phyloP scores from a whole-genome alignment of 2,888 invertebrate genomes.

The Callimorpha dominula region DNA sequence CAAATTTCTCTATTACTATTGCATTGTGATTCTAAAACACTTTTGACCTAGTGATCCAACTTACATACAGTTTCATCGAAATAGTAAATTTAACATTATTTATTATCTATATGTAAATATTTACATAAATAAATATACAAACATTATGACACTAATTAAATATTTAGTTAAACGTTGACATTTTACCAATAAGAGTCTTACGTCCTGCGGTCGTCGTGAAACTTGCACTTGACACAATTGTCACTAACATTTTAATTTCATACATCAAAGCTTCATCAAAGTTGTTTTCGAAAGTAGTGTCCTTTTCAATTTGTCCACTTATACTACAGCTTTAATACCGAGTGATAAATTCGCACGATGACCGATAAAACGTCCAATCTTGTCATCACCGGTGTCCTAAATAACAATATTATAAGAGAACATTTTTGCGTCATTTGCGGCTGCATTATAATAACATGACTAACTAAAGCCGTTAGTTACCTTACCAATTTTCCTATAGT shows the following conservation, averaged over 20 bases:
- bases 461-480: slow-evolving; percentile 41
- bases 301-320: slow-evolving; percentile 38
- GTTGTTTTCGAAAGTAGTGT: slow-evolving; percentile 13
- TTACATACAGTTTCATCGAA: slow-evolving; percentile 36
- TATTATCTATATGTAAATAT: slow-evolving; percentile 42
- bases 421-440: slow-evolving; percentile 54
- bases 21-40: slow-evolving; percentile 33
- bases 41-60: slow-evolving; percentile 30
- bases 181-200: slow-evolving; percentile 54
- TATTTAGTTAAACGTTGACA: slow-evolving; percentile 41
- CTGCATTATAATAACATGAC: slow-evolving; percentile 54
- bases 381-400: slow-evolving; percentile 55
- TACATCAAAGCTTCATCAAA: slow-evolving; percentile 22
- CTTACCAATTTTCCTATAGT: slow-evolving; percentile 43
- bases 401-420: slow-evolving; percentile 59
- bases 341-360: slow-evolving; percentile 42
- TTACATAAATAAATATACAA: slow-evolving; percentile 36
- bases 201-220: slow-evolving; percentile 47
- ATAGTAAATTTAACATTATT: slow-evolving; percentile 51
- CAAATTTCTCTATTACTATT: slow-evolving; percentile 28
- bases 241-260: slow-evolving; percentile 37
- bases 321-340: slow-evolving; percentile 47
- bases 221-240: slow-evolving; percentile 62
- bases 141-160: slow-evolving; percentile 47
- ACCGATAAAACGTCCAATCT: slow-evolving; percentile 44